Evolutionary conservation across 2,113 vertebrate genomes (phyloP).

Genomic region (Microcebus ravelobensis): DNA sequence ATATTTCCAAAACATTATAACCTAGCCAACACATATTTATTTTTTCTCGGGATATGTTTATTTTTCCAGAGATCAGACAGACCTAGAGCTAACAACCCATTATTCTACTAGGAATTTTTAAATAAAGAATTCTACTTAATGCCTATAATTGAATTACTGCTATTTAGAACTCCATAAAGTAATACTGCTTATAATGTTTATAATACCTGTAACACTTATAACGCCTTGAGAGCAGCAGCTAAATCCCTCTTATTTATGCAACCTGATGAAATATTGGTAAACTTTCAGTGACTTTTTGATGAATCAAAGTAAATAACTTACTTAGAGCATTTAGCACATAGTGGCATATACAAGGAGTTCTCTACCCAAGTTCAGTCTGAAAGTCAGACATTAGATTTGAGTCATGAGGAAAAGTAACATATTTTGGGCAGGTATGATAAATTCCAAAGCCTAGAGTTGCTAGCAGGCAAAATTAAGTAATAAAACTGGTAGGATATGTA

Average conservation of each 20-base stretch:
- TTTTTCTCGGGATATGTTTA: not conserved
- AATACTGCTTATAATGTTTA: not conserved
- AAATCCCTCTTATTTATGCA: not conserved
- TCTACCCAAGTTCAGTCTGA: not conserved
- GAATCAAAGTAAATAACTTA: not conserved
- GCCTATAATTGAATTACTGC: not conserved
- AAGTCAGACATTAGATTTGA: not conserved
- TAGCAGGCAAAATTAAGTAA: not conserved
- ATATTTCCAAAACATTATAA: not conserved
- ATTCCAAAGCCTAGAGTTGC: not conserved
- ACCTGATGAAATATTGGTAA: not conserved
- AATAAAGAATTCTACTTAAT: not conserved
- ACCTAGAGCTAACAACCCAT: not conserved
- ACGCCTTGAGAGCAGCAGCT: not conserved
- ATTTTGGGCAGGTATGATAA: not conserved
- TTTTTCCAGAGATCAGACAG: not conserved
- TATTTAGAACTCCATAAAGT: not conserved
- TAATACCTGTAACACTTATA: not conserved
- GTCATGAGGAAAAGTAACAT: not conserved
- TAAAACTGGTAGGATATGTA: not conserved
- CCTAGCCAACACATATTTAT: not conserved
- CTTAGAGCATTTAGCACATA: not conserved
- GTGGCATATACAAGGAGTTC: not conserved
- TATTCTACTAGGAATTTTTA: not conserved
- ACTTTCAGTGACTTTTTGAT: not conserved